Base-by-base conservation (phyloP, 2,888 invertebrate species). In the Heliothis peltigera region DNA sequence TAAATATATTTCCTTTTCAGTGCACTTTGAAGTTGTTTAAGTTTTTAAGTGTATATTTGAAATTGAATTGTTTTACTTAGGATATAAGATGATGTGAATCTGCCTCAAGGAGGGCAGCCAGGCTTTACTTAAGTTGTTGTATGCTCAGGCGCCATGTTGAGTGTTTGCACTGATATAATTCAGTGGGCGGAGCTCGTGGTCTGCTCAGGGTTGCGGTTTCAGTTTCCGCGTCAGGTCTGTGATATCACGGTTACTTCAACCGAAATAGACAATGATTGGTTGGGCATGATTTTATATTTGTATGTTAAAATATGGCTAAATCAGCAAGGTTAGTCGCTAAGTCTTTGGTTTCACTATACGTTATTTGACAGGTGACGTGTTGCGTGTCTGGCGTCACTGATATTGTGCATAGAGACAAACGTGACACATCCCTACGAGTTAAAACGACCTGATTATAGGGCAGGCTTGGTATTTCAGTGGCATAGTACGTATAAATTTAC, bases 401-500 rank as follows among this genome's bases (percentile, higher is more conserved):
- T 15, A 46, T 46, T 10, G 21, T 46, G 19, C 15, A 21, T 46
- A 21, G 17, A 17, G 7, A 18, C 47, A 3, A 32, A 15, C n/a
- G 32, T 56, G 42, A 67, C 56, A 32, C 42, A 55, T 32, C n/a
- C 12, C 5, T 15, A 32, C 22, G 22, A 39, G 5, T 42, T 19
- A 22, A 7, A 12, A 35, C 10, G 6, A 25, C 10, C 10, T 25
- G 8, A 12, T n/a, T 53, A 25, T 65, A 35, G 10, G 17, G 10
- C 15, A 32, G 18, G 22, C 42, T 17, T 19, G 57, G 57, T 57
- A 43, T 69, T 21, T 35, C 22, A 22, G 39, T 46, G n/a, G 7
- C 49, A 39, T 49, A 49, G 49, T 43, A 39, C 60, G 19, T 70
- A 58, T 35, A 59, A 25, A 15, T 49, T 59, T 46, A 48, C 25